A percentile compares a stretch with the other conserved stretches of the same genome.
Evolutionary conservation across 1,140 invertebrate species (phyloP).

Genomic region (Eubasilissa regina): DNA sequence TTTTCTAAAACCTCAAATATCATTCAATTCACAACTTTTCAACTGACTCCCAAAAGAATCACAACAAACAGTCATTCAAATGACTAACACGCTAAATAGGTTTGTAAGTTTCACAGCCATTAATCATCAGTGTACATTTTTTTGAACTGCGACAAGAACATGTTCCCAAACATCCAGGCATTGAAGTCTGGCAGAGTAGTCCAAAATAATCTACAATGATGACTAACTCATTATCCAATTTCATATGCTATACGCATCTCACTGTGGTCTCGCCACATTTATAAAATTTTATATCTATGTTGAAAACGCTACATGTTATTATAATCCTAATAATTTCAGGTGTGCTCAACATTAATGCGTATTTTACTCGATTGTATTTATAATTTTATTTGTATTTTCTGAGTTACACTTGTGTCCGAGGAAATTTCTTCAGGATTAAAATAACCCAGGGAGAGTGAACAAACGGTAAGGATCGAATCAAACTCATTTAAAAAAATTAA

Average conservation of each 20-base stretch:
- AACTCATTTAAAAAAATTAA: not conserved
- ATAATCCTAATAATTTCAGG: conserved; percentile 31
- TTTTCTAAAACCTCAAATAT: conserved; percentile 33
- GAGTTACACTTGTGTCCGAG: too few relatives aligned
- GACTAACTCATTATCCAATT: not conserved
- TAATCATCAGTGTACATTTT: too few relatives aligned
- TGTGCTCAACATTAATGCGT: conserved; percentile 9
- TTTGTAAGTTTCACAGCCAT: not conserved
- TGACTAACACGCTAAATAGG: not conserved
- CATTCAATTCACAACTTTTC: conserved; percentile 37
- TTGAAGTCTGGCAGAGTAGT: too few relatives aligned
- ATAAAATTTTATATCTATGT: conserved; percentile 7
- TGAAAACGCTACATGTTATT: conserved; percentile 13
- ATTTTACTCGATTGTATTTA: too few relatives aligned
- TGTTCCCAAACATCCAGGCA: too few relatives aligned
- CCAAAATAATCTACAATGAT: too few relatives aligned
- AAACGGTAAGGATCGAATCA: too few relatives aligned
- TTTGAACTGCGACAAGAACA: too few relatives aligned
- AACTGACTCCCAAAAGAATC: not conserved
- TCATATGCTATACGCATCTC: conserved; percentile 7
- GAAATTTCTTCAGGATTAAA: too few relatives aligned
- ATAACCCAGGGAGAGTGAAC: too few relatives aligned
- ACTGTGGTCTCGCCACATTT: conserved; percentile 17
- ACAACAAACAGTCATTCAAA: not conserved
- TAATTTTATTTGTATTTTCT: too few relatives aligned